Conservation (phyloP, 2,113 vertebrate genomes). For the Scytalopus superciliaris region DNA sequence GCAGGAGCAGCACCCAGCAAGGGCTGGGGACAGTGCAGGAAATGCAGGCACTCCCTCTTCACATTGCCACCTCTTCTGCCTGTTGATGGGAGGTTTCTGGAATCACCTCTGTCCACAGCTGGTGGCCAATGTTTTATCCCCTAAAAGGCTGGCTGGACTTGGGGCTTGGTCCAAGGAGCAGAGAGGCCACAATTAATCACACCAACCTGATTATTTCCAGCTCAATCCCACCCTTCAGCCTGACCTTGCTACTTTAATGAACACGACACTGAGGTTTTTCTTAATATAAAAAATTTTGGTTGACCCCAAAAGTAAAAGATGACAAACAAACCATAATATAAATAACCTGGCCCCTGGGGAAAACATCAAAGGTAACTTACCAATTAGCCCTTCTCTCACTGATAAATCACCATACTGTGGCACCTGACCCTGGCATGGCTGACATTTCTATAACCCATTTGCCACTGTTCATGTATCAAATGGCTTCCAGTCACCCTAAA, state of each 20-base stretch:
- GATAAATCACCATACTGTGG: background rate
- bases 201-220: background rate
- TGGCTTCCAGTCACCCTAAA: constrained; percentile 51
- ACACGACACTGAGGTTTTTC: background rate
- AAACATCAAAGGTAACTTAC: constrained; percentile 3
- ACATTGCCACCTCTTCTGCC: background rate
- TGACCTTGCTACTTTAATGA: constrained; percentile 7
- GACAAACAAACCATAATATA: background rate
- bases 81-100: rapidly evolving
- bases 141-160: rapidly evolving
- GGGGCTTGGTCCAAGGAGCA: background rate
- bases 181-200: background rate
- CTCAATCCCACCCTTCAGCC: background rate
- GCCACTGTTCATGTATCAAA: constrained; percentile 56
- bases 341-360: background rate
- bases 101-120: background rate
- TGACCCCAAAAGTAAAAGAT: constrained; percentile 7
- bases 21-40: too few species aligned
- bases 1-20: background rate
- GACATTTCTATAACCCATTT: constrained; percentile 59
- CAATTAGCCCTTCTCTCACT: constrained; percentile 53
- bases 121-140: background rate
- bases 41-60: rapidly evolving
- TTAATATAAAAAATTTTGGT: constrained; percentile 6
- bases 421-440: constrained; percentile 25